A percentile compares a stretch with the other conserved stretches of the same genome.
These are phyloP conservation scores for Drosophila suzukii DNA, from an alignment of 1,140 invertebrate species.

Conservation along the genomic window DNA sequence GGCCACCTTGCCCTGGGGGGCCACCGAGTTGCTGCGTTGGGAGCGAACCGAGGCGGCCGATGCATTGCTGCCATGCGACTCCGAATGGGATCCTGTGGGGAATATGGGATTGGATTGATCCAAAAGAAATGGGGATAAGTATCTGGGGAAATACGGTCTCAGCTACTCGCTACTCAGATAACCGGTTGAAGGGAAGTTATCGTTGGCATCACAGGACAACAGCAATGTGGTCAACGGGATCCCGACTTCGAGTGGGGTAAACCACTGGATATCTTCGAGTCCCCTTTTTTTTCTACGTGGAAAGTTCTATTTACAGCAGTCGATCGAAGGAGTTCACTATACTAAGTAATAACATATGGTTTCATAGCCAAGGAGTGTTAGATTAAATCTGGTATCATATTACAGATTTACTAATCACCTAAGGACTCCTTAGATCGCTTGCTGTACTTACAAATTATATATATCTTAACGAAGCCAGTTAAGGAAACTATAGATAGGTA, in stretches of 20 bases:
- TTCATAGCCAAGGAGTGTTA: neutral
- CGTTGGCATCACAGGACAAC: slow-evolving; percentile 47
- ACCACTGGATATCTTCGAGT: slow-evolving; percentile 7
- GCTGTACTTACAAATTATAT: slow-evolving; percentile 2
- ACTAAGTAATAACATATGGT: neutral
- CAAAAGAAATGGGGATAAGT: slow-evolving; percentile 7
- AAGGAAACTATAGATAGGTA: slow-evolving; percentile 39
- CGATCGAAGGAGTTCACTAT: neutral
- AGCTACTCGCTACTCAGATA: slow-evolving; percentile 35
- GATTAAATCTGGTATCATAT: too few species aligned
- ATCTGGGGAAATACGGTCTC: neutral
- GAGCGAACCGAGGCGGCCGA: slow-evolving; percentile 79
- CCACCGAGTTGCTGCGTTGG: slow-evolving; percentile 81
- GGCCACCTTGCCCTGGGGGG: slow-evolving; percentile 64
- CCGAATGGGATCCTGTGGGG: slow-evolving; percentile 59
- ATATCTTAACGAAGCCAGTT: slow-evolving; percentile 25
- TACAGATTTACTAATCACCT: neutral
- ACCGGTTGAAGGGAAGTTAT: slow-evolving; percentile 45
- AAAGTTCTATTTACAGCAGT: neutral
- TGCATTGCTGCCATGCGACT: slow-evolving; percentile 78
- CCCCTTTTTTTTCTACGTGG: slow-evolving; percentile 29
- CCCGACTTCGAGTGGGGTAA: slow-evolving; percentile 6
- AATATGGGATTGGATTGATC: neutral
- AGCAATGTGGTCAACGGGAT: slow-evolving; percentile 45
- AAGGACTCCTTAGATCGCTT: neutral